Evolutionary conservation across 2,113 vertebrate species (phyloP).

Genomic region (Himantopus leucocephalus): DNA sequence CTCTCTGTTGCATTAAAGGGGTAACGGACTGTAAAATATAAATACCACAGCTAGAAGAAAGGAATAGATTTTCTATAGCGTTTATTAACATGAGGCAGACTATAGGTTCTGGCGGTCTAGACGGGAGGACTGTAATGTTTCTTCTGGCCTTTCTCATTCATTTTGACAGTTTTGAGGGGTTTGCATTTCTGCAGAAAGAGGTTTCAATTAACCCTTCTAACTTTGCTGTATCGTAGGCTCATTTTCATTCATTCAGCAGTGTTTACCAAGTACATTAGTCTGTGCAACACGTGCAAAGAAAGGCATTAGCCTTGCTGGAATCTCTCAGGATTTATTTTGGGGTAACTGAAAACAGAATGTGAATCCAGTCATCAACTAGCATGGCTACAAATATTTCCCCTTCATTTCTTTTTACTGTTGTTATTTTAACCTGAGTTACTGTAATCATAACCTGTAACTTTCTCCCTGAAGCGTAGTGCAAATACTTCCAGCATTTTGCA

Average conservation of each 20-base stretch:
- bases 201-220: conserved; percentile 40
- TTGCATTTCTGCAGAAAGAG: conserved; percentile 42
- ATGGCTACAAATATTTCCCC: background rate
- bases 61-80: background rate
- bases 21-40: background rate
- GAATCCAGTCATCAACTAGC: background rate
- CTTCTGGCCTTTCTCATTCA: conserved; percentile 23
- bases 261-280: background rate
- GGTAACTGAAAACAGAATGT: background rate
- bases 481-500: background rate
- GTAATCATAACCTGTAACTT: background rate
- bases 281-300: background rate
- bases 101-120: conserved; percentile 29
- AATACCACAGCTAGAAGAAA: background rate
- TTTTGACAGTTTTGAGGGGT: conserved; percentile 63
- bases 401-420: background rate
- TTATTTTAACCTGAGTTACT: conserved; percentile 10
- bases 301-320: background rate
- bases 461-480: background rate
- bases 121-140: conserved; percentile 26
- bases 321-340: background rate
- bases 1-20: background rate
- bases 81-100: background rate
- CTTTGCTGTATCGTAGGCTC: background rate
- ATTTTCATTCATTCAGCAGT: background rate